Base-by-base conservation (phyloP, 2,888 invertebrate genomes). In the Bedellia somnulentella region DNA sequence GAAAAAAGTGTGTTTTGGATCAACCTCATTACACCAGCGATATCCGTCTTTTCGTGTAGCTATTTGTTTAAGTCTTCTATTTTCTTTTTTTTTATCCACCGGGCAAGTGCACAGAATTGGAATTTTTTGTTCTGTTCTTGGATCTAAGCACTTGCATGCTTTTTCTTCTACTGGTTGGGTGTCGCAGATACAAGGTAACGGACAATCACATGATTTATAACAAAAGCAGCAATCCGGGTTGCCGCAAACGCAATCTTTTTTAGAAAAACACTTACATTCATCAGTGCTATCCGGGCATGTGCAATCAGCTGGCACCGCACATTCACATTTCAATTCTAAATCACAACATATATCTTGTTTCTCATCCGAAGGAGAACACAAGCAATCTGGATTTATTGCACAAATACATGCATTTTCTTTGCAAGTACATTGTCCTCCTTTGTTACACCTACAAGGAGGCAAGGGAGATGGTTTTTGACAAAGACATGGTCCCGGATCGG, bases 21-120 rank as follows among this genome's bases (percentile, higher is more conserved):
- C 63, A 5, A 71, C 57, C 24, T 63, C 61, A 25, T 57, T 57
- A 36, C 75, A 73, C 73, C 70, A 73, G 26, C 66, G 49, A 39
- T 61, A 68, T 2, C 63, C 68, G 18, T 70, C 50, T 46, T 61
- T 68, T 5, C 66, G 62, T 21, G 60, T 59, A 33, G 58, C 49
- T 10, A 52, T 45, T 45, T 37, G 58, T 45, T 62, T 67, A 11
- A 68, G 33, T 38, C 56, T 64, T 27, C 2, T 12, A 13, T 44
- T 51, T 0, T 37, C 35, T 22, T 44, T 32, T 11, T 48, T 43
- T 23, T 45, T 34, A 32, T 49, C 45, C 31, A 42, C 44, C 18
- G 41, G 36, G 35, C 66, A 62, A 6, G 50, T 55, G 34, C 60
- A 58, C 12, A 49, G 35, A 3, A 44, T 33, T n/a, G 43, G 41